Evolutionary conservation across 2,797 vertebrate genomes (phyloP).

Genomic region (Masticophis lateralis): DNA sequence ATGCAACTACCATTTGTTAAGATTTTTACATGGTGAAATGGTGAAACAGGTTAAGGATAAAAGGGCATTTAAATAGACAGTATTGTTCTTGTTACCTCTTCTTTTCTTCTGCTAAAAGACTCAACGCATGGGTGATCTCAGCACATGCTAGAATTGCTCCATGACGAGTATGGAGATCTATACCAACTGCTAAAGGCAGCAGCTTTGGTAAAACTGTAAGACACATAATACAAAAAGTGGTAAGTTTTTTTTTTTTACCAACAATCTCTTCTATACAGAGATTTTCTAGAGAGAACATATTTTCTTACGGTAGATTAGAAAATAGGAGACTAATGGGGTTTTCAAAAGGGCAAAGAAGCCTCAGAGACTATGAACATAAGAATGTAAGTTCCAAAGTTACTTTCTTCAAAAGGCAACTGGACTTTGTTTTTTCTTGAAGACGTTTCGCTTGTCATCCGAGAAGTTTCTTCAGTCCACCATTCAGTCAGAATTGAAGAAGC

Average conservation of each 20-base stretch:
- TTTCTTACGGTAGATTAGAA: not conserved
- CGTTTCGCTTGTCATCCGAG: not conserved
- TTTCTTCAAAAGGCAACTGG: not conserved
- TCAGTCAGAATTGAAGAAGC: not conserved
- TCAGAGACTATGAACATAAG: not conserved
- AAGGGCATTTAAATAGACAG: constrained; percentile 35
- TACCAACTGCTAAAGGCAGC: constrained; percentile 78
- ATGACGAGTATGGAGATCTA: constrained; percentile 87
- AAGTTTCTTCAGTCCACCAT: not conserved
- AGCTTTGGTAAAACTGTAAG: constrained; percentile 84
- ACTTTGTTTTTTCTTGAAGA: not conserved
- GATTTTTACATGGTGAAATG: constrained; percentile 18
- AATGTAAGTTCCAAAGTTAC: not conserved
- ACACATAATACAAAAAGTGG: constrained; percentile 32
- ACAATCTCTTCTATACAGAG: constrained; percentile 15
- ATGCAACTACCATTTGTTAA: constrained; percentile 21
- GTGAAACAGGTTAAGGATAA: constrained; percentile 31
- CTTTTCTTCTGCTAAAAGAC: constrained; percentile 75
- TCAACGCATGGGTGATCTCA: constrained; percentile 85
- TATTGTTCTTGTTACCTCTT: constrained; percentile 77
- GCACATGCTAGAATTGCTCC: constrained; percentile 91
- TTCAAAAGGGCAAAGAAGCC: not conserved
- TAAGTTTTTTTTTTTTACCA: not conserved
- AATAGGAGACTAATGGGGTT: not conserved
- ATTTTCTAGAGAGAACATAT: not conserved